Base-by-base conservation (phyloP, 2,113 vertebrate species). In the Pteronura brasiliensis region DNA sequence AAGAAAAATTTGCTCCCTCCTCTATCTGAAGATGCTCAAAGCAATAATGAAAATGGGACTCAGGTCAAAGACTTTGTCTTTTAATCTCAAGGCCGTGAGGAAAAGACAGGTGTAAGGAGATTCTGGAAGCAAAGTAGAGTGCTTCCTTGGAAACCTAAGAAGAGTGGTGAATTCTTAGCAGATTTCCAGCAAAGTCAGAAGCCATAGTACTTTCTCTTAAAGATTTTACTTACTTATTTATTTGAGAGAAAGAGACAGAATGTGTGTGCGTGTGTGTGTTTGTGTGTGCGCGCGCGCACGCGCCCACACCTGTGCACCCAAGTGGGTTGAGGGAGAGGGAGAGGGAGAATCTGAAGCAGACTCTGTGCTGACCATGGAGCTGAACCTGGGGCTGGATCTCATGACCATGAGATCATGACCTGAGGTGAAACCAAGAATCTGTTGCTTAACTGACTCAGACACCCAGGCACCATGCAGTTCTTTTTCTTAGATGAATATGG, bases 101-200 rank as follows among this genome's bases (percentile, higher is more conserved):
- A 20, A 76, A 23, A 95, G 29, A 79, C 1, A 9, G 7, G 57
- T 65, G 20, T n/a, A 81, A 94, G 12, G 36, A 80, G 8, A 69
- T 61, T 34, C 14, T n/a, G 12, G 13, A 9, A 42, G 34, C 15
- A 7, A 89, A 67, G 3, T 44, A 65, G 25, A 87, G 63, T 36
- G 59, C 25, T 23, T 91, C 55, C 63, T 83, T 87, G 29, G 79
- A 93, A 90, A 69, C 11, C 31, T 31, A 83, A 81, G 87, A 95
- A 71, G 42, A 87, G 31, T 59, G 31, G 15, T 65, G 25, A 55
- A 59, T 95, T 94, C 29, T 44, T 63, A n/a, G 36, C 27, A 77
- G 80, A 95, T 47, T 67, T 69, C 44, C 34, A 89, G 9, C 27
- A 93, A 90, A 96, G 31, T 87, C 44, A 76, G 67, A 80, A 95